Conservation (phyloP, 2,888 invertebrate genomes). For the Tridacna gigas region DNA sequence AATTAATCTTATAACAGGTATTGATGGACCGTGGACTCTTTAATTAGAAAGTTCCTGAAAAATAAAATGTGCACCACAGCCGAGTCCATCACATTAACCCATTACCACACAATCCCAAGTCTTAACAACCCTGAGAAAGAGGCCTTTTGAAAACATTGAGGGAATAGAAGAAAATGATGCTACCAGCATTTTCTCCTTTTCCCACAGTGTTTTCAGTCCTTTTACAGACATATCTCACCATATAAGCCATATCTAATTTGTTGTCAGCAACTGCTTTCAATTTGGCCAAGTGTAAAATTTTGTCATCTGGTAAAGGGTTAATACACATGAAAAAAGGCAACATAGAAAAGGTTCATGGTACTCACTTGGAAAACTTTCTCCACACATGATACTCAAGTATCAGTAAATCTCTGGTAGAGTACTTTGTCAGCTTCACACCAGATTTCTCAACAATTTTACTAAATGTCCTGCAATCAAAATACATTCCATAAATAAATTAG, state of each 20-base stretch:
- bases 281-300: no score
- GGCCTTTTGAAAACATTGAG: background rate
- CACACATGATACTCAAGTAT: slow-evolving; percentile 46
- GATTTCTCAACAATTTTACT: slow-evolving; percentile 19
- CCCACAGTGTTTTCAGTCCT: background rate
- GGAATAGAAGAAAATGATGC: background rate
- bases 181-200: background rate
- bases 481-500: background rate
- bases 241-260: no score
- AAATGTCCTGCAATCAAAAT: slow-evolving; percentile 41
- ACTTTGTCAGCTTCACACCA: slow-evolving; percentile 3
- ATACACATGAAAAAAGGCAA: background rate
- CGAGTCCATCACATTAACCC: background rate
- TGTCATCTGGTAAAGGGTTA: no score
- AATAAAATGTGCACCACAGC: no score
- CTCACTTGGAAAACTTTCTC: slow-evolving; percentile 39
- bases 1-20: no score
- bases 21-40: no score
- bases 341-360: background rate
- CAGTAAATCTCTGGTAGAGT: slow-evolving; percentile 29
- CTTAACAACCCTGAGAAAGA: background rate
- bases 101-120: background rate
- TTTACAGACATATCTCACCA: no score
- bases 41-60: no score
- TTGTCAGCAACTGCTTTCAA: no score